These are phyloP conservation scores for Diarsia mendica DNA, from an alignment of 2,888 invertebrate genomes.

Conservation along the genomic window DNA sequence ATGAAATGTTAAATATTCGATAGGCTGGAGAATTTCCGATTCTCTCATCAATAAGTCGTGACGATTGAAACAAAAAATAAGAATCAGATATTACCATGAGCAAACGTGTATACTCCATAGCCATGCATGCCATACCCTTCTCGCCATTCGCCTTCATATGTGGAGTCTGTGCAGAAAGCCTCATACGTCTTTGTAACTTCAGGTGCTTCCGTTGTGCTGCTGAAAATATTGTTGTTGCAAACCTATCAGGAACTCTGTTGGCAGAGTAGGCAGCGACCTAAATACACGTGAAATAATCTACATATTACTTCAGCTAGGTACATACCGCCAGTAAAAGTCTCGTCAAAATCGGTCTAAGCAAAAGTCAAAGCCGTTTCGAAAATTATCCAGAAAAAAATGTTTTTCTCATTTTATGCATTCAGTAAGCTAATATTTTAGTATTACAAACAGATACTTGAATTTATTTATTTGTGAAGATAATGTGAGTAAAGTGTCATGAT, in stretches of 20 bases:
- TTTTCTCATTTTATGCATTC: no score
- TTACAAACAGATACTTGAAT: no score
- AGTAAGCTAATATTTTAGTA: no score
- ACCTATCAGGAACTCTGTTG: no score
- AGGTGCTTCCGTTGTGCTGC: neutral
- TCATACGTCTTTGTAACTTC: neutral
- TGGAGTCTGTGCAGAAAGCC: constrained; percentile 14
- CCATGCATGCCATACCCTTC: constrained; percentile 22
- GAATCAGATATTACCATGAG: constrained; percentile 1
- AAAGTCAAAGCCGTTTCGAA: no score
- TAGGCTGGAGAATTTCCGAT: neutral
- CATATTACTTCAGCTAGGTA: no score
- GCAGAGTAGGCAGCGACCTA: no score
- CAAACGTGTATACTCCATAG: constrained; percentile 24
- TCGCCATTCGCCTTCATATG: constrained; percentile 6
- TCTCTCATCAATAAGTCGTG: neutral
- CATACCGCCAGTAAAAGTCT: no score
- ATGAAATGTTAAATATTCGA: neutral
- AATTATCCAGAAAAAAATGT: no score
- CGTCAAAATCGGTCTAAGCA: no score
- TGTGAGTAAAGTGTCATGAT: neutral
- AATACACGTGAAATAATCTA: no score
- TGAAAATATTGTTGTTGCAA: neutral
- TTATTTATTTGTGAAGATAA: no score
- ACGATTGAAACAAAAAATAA: neutral